Evolutionary conservation across 2,888 invertebrate species (phyloP).

Genomic region (Villa cingulata): DNA sequence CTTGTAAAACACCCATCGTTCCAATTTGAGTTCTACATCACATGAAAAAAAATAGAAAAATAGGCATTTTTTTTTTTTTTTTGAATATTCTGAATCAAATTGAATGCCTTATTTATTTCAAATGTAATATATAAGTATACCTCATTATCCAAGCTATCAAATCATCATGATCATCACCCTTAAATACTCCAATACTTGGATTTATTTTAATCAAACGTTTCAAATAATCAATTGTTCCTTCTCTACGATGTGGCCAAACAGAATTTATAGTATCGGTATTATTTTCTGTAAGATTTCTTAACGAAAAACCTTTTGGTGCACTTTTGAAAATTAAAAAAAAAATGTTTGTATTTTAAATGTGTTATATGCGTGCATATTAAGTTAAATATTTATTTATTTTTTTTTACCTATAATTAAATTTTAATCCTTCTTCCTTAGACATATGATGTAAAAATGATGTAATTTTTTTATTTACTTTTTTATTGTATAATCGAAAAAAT

Average conservation of each 20-base stretch:
- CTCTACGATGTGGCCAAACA: slow-evolving; percentile 23
- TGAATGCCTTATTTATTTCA: too few relatives aligned
- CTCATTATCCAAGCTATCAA: slow-evolving; percentile 28
- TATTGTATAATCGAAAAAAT: not conserved
- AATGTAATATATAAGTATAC: slow-evolving; percentile 16
- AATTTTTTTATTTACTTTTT: not conserved
- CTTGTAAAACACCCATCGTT: slow-evolving; percentile 25
- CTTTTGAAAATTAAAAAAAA: not conserved
- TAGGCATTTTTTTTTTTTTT: too few relatives aligned
- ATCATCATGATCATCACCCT: slow-evolving; percentile 16
- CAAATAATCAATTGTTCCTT: slow-evolving; percentile 19
- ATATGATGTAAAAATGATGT: slow-evolving; percentile 1
- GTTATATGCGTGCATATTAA: not conserved
- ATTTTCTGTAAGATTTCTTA: slow-evolving; percentile 14
- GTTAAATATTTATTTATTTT: too few relatives aligned
- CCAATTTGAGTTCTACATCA: slow-evolving; percentile 24
- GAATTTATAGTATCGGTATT: slow-evolving; percentile 21
- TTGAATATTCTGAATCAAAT: too few relatives aligned
- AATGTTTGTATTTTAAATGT: not conserved
- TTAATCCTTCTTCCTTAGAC: not conserved
- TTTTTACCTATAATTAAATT: slow-evolving; percentile 4
- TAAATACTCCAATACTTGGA: slow-evolving; percentile 23
- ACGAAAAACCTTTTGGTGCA: slow-evolving; percentile 17
- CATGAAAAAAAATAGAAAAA: too few relatives aligned
- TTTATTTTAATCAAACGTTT: slow-evolving; percentile 20